Base-by-base conservation (phyloP, 2,797 vertebrate species). In the Nasua narica region DNA sequence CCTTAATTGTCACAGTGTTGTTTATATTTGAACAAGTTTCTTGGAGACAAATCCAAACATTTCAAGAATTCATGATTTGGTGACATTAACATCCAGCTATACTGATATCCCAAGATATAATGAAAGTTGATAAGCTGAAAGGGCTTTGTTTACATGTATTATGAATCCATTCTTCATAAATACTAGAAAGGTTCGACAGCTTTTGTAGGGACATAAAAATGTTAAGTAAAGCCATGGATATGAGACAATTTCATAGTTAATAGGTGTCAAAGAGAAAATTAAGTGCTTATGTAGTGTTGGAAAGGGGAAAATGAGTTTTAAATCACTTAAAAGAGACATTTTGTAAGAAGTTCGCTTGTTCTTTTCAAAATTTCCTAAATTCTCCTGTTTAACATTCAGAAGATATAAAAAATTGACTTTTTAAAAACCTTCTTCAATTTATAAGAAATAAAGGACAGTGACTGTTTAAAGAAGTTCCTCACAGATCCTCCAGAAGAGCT, bases 21-120 rank as follows among this genome's bases (percentile, higher is more conserved):
- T 82, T 93, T 87, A n/a, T 43, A 72, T 90, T 81, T 96, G 78
- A 87, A 95, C 9, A 72, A 84, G 52, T 87, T 84, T 46, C 60
- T 88, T 93, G 27, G 78, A 72, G 81, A 93, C 15, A 76, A 91
- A 89, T 29, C 29, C 85, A 85, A 77, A 87, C 21, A 90, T 86
- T 92, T 83, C 37, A 58, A 72, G n/a, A 90, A 87, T 87, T 96
- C 65, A 81, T 56, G 50, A 84, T 81, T 85, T 91, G 65, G 81
- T 89, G 40, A 50, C 32, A 85, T 69, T 87, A 74, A 70, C 15
- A 56, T 72, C 27, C 19, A 83, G 52, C n/a, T 92, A 32, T 32
- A 86, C 11, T 77, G 23, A 83, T 92, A 67, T 23, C 16, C 35
- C 21, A 70, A 92, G 48, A 81, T 62, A 82, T 6, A 46, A 46